These are phyloP conservation scores for Ichneumoninae sp. DNA, from an alignment of 2,888 invertebrate genomes.

Conservation along the genomic window DNA sequence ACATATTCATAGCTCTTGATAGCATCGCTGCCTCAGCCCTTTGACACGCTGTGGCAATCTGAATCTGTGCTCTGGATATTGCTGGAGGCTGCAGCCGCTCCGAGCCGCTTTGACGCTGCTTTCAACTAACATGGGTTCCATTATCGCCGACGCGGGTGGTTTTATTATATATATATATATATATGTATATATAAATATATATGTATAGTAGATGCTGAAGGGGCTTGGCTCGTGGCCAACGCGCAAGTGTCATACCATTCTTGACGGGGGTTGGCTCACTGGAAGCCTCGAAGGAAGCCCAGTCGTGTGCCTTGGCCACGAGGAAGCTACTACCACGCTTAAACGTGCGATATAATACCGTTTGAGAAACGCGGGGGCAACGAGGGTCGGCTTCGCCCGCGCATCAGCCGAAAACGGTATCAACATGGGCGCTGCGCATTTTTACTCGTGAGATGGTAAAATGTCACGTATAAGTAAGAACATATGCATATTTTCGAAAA, in stretches of 20 bases:
- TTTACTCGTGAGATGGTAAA: background rate
- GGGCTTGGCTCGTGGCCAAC: conserved; percentile 49
- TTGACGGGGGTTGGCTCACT: conserved; percentile 47
- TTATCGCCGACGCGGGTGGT: conserved; percentile 31
- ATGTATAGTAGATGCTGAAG: conserved; percentile 13
- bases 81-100: conserved; percentile 53
- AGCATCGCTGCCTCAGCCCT: conserved; percentile 45
- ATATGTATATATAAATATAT: background rate
- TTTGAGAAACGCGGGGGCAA: background rate
- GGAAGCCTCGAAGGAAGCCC: conserved; percentile 41
- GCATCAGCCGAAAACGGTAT: background rate
- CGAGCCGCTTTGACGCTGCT: conserved; percentile 53
- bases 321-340: conserved; percentile 33
- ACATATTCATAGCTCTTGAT: conserved; percentile 57
- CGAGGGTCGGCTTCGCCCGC: conserved; percentile 25
- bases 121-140: conserved; percentile 39
- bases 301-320: conserved; percentile 34
- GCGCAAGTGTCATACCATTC: conserved; percentile 56
- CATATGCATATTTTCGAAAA: no score
- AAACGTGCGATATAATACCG: background rate
- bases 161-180: conserved; percentile 10
- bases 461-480: no score
- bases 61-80: conserved; percentile 56
- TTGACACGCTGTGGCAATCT: conserved; percentile 62
- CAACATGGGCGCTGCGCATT: background rate